Conservation (phyloP, 2,797 vertebrate genomes). For the Orestias chungarensis region DNA sequence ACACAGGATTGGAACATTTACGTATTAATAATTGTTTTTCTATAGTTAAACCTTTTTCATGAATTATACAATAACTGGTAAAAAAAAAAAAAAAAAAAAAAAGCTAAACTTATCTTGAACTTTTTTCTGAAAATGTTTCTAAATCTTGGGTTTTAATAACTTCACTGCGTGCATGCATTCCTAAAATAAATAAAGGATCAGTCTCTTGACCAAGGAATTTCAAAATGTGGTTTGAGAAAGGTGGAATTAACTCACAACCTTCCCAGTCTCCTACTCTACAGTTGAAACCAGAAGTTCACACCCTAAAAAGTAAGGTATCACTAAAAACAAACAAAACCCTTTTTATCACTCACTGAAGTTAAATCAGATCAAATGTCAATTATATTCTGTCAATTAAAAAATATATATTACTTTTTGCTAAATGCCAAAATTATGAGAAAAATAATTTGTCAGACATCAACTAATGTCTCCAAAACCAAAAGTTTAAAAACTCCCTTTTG, state of each 20-base stretch:
- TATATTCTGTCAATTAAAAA: too few relatives aligned
- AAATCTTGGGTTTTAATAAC: neutral
- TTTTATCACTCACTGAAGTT: too few relatives aligned
- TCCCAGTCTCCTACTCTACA: neutral
- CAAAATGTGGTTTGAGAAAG: neutral
- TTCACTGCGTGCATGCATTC: neutral
- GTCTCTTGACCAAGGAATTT: neutral
- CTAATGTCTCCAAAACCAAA: neutral
- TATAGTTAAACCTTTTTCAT: neutral
- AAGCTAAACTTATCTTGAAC: neutral
- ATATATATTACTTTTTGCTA: too few relatives aligned
- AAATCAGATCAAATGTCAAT: too few relatives aligned
- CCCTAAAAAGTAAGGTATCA: too few relatives aligned
- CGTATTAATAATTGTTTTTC: neutral
- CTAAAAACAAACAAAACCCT: too few relatives aligned
- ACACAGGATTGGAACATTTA: neutral
- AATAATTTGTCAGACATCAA: neutral
- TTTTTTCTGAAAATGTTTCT: neutral
- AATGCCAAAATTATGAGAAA: too few relatives aligned
- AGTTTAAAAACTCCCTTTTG: neutral
- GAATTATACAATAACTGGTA: neutral
- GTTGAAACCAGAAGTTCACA: too few relatives aligned
- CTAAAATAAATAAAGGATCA: neutral
- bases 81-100: too few relatives aligned
- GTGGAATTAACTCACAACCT: neutral